Conservation (phyloP, 2,797 vertebrate genomes). For the Amblyraja radiata region DNA sequence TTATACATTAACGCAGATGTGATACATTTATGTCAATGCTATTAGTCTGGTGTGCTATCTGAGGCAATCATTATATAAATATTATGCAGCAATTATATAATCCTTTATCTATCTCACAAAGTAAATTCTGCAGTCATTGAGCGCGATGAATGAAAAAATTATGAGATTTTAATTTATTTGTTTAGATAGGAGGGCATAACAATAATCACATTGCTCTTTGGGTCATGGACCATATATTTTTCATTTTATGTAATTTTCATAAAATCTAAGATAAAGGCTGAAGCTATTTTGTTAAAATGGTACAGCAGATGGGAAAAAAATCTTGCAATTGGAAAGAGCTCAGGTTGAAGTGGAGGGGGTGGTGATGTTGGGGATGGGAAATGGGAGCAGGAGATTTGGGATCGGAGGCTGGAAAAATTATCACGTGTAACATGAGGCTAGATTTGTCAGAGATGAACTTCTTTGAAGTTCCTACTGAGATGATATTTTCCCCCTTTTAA, state of each 20-base stretch:
- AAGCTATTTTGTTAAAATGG: background rate
- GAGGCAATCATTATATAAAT: background rate
- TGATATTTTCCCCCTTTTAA: background rate
- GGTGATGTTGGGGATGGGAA: too few species aligned
- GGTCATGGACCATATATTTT: background rate
- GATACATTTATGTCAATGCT: background rate
- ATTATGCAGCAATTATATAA: background rate
- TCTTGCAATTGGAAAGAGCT: background rate
- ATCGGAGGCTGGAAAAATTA: too few species aligned
- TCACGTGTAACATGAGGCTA: background rate
- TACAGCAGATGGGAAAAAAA: background rate
- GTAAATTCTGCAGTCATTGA: background rate
- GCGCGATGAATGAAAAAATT: background rate
- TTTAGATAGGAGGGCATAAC: background rate
- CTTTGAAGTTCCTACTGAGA: slow-evolving; percentile 9
- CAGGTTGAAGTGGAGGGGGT: background rate
- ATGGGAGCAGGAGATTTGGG: too few species aligned
- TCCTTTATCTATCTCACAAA: background rate
- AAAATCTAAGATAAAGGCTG: background rate
- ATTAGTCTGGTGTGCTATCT: background rate
- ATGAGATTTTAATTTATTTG: background rate
- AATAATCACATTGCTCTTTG: background rate
- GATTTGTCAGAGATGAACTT: background rate
- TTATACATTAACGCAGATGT: background rate
- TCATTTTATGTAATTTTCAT: background rate